Percentiles rank a stretch among this genome's conserved stretches.
These are phyloP conservation scores for Argyresthia albistria DNA, from an alignment of 2,888 invertebrate genomes.

Conservation along the genomic window DNA sequence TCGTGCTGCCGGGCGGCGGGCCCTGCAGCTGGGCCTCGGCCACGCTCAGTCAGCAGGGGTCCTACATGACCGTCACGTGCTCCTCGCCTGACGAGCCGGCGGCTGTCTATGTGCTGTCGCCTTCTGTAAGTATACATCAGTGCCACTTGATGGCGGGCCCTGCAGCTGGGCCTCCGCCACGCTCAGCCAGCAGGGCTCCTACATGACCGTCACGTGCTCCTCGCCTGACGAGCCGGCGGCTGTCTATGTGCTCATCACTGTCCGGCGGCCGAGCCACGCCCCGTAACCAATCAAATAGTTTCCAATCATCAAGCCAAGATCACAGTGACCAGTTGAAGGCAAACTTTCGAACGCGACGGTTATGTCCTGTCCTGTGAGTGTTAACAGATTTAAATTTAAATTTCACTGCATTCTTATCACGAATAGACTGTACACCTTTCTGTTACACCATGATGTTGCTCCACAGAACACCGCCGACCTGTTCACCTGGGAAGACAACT, in stretches of 20 bases:
- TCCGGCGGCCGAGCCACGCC: too few relatives aligned
- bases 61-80: slow-evolving; percentile 80
- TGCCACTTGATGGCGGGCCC: too few relatives aligned
- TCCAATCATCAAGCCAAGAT: too few relatives aligned
- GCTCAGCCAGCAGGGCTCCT: slow-evolving; percentile 75
- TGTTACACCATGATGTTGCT: too few relatives aligned
- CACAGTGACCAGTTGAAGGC: too few relatives aligned
- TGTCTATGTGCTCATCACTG: slow-evolving; percentile 63
- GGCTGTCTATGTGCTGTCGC: slow-evolving; percentile 64
- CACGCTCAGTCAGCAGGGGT: slow-evolving; percentile 74
- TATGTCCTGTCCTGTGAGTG: too few relatives aligned
- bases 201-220: slow-evolving; percentile 79
- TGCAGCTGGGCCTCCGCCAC: slow-evolving; percentile 53
- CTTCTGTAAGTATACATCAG: slow-evolving; percentile 27
- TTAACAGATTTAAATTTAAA: too few relatives aligned
- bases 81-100: slow-evolving; percentile 78
- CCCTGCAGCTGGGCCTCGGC: slow-evolving; percentile 75
- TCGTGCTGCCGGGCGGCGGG: slow-evolving; percentile 69
- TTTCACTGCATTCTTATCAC: too few relatives aligned
- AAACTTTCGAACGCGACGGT: too few relatives aligned
- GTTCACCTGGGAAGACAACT: slow-evolving; percentile 75
- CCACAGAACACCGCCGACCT: slow-evolving; percentile 24
- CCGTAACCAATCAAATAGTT: too few relatives aligned
- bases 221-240: slow-evolving; percentile 79
- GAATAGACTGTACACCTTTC: too few relatives aligned